A percentile compares a stretch with the other conserved stretches of the same genome.
phyloP scores from a whole-genome alignment of 2,113 vertebrate genomes.

The Seriola rivoliana region DNA sequence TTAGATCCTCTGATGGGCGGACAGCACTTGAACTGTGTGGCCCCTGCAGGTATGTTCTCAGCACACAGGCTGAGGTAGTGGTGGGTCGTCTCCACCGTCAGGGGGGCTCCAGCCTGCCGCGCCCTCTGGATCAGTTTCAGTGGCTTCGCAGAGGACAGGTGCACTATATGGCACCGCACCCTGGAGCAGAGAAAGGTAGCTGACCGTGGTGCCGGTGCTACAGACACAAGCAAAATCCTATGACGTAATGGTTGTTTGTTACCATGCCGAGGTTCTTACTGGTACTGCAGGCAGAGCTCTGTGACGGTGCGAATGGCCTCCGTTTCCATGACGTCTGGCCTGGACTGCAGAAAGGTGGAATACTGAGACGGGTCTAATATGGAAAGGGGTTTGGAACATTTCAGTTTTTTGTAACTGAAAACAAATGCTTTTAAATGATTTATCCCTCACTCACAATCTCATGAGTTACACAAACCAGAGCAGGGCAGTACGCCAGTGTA shows the following conservation, averaged over 20 bases:
- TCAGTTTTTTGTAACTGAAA: not conserved
- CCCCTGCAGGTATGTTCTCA: slow-evolving; percentile 84
- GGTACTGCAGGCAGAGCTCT: slow-evolving; percentile 86
- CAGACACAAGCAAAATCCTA: not conserved
- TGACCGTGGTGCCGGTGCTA: not conserved
- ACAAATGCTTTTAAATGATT: not conserved
- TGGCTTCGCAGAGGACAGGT: slow-evolving; percentile 86
- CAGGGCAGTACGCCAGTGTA: not conserved
- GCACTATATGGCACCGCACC: slow-evolving; percentile 88
- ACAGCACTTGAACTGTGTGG: slow-evolving; percentile 90
- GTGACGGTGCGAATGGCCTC: slow-evolving; percentile 84
- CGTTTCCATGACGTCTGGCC: slow-evolving; percentile 86
- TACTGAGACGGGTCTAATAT: slow-evolving; percentile 84
- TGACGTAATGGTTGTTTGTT: not conserved
- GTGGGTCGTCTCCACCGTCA: slow-evolving; percentile 89
- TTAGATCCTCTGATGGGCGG: slow-evolving; percentile 84
- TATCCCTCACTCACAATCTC: not conserved
- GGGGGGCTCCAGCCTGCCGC: slow-evolving; percentile 82
- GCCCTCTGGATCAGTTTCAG: slow-evolving; percentile 84
- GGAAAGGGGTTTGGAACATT: not conserved
- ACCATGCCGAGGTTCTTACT: slow-evolving; percentile 71
- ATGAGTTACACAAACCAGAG: not conserved
- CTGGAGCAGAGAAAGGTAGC: slow-evolving; percentile 61
- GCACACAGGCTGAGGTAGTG: slow-evolving; percentile 87
- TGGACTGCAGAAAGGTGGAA: slow-evolving; percentile 85